phyloP scores from a whole-genome alignment of 1,140 invertebrate species.

The Dufourea novaeangliae region DNA sequence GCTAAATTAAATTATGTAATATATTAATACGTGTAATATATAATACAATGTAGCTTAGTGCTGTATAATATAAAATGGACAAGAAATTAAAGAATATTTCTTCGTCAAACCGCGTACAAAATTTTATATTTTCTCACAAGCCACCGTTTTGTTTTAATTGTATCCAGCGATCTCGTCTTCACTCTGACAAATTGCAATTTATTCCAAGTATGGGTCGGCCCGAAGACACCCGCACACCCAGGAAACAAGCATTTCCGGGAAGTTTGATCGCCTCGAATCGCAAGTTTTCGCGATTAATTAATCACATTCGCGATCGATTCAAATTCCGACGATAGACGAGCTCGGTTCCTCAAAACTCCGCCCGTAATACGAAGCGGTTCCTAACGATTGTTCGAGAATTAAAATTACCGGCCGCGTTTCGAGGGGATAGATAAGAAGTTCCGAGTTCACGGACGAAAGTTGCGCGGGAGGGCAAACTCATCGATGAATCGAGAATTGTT shows the following conservation, averaged over 20 bases:
- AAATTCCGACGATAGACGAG: slow-evolving; percentile 1
- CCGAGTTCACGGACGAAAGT: not conserved
- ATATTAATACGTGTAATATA: too few relatives aligned
- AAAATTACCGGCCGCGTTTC: slow-evolving; percentile 12
- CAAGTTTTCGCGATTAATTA: slow-evolving; percentile 35
- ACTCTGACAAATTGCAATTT: slow-evolving; percentile 2
- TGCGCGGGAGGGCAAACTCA: not conserved
- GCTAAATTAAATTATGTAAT: too few relatives aligned
- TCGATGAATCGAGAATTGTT: not conserved
- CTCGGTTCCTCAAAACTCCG: not conserved
- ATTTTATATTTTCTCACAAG: not conserved
- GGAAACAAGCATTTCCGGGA: slow-evolving; percentile 8
- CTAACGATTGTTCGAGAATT: slow-evolving; percentile 39
- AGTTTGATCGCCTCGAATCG: slow-evolving; percentile 10
- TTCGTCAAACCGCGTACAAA: too few relatives aligned
- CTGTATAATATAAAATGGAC: too few relatives aligned
- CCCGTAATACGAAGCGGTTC: slow-evolving; percentile 6
- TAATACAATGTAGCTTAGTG: too few relatives aligned
- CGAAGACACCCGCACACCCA: not conserved
- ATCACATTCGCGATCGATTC: slow-evolving; percentile 22
- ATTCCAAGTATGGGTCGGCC: not conserved
- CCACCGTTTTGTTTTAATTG: slow-evolving; percentile 8
- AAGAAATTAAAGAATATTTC: too few relatives aligned
- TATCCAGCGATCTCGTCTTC: not conserved
- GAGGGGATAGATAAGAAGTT: slow-evolving; percentile 14